phyloP scores from a whole-genome alignment of 2,797 vertebrate genomes.

The Microchirus variegatus region DNA sequence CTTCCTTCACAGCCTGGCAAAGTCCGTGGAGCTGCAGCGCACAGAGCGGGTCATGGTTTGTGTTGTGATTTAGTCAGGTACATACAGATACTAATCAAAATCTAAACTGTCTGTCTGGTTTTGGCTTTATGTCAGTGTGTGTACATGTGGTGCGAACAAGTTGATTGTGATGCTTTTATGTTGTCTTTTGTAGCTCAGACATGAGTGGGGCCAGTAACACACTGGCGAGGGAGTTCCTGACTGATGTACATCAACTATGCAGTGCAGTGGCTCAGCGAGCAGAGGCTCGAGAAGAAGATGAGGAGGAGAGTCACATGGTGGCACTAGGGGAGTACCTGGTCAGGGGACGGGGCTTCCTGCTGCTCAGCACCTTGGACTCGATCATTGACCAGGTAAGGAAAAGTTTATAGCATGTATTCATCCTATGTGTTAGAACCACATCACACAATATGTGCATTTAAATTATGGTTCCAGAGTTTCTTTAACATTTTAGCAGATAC shows the following conservation, averaged over 20 bases:
- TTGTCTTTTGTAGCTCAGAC: constrained; percentile 84
- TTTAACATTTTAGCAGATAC: neutral
- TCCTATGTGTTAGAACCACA: neutral
- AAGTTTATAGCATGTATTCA: neutral
- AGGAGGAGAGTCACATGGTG: constrained; percentile 96
- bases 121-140: too few relatives aligned
- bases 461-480: neutral
- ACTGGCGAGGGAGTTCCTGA: constrained; percentile 96
- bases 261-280: constrained; percentile 91
- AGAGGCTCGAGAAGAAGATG: constrained; percentile 90
- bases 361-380: constrained; percentile 92
- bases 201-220: constrained; percentile 98
- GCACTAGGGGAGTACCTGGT: constrained; percentile 96
- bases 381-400: constrained; percentile 92
- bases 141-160: too few relatives aligned
- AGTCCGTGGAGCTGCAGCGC: too few relatives aligned
- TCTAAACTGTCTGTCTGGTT: too few relatives aligned
- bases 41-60: too few relatives aligned
- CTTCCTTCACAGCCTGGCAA: too few relatives aligned
- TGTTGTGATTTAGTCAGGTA: too few relatives aligned
- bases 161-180: neutral
- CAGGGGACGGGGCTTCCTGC: constrained; percentile 90
- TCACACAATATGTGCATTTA: neutral
- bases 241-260: constrained; percentile 95
- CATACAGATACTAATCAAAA: too few relatives aligned